Evolutionary conservation across 2,888 invertebrate genomes (phyloP), one percentile per base, ranked within the genome.

Genomic region (Nudaria mundana): DNA sequence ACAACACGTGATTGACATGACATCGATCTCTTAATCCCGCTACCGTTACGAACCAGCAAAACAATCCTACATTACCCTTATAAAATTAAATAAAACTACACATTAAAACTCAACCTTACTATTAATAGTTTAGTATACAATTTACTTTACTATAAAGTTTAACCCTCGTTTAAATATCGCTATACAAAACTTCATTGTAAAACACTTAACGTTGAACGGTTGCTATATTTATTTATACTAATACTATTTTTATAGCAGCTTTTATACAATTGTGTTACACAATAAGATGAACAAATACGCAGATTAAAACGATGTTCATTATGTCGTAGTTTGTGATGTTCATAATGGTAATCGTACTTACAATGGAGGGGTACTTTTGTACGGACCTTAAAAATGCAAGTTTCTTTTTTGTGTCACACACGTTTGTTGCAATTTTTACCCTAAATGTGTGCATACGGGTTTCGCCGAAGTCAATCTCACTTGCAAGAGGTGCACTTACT

Each of bases 151-250:
- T 15, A 1, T 22, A 12, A 6, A 31, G 3, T 18, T 13, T 32
- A 33, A 41, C 58, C 48, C 54, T 44, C 25, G 33, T 40, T 40
- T 41, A 33, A 48, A 42, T 52, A 34, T 37, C 29, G 40, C 39
- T 40, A 48, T 48, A 74, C 74, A 76, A 72, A 77, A 76, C 61
- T 58, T 67, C 73, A 71, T 81, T 81, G 75, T 78, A 52, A 58
- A 52, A 63, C 83, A 83, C 83, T 85, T 77, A 81, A 80, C 82
- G 76, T 81, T 76, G 73, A 63, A 63, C 63, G 37, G 66, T 2
- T 49, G 39, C 56, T 66, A 73, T 79, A 74, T 82, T 81, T 82
- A 81, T 81, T 84, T 81, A 63, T 74, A 75, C 66, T 82, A 79
- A 83, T 81, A 70, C 75, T 78, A 80, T 84, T 82, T 80, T 77